Percentiles rank a stretch among this genome's conserved stretches.
Conservation (phyloP, 2,888 invertebrate species). For the Seira sanloemensis region DNA sequence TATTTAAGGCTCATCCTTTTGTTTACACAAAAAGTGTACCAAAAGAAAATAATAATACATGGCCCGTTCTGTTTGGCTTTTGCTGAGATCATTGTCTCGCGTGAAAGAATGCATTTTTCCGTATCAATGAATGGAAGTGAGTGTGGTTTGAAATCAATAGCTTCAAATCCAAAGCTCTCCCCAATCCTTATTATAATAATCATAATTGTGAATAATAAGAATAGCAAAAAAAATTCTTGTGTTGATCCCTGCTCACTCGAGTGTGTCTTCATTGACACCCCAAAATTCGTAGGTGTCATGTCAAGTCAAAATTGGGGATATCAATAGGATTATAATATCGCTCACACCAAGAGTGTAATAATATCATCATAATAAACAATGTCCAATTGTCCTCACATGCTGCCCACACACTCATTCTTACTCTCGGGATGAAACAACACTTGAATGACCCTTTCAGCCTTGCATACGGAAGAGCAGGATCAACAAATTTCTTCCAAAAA, state of each 20-base stretch:
- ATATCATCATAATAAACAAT: constrained; percentile 6
- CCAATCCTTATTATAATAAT: too few relatives aligned
- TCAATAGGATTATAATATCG: neutral
- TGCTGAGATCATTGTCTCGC: too few relatives aligned
- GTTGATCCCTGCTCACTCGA: neutral
- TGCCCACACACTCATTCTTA: constrained; percentile 1
- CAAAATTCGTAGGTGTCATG: constrained; percentile 1
- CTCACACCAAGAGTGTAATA: neutral
- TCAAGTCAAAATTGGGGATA: neutral
- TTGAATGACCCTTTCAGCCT: too few relatives aligned
- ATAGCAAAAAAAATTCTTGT: neutral
- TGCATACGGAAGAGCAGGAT: too few relatives aligned
- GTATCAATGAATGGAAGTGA: constrained; percentile 2
- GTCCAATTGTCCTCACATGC: neutral
- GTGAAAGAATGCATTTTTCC: too few relatives aligned
- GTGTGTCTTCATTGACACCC: constrained; percentile 1
- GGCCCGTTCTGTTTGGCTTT: too few relatives aligned
- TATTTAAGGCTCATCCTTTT: constrained; percentile 56
- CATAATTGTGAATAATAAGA: neutral
- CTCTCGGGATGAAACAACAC: neutral
- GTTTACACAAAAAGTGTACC: constrained; percentile 28
- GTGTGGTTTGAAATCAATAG: too few relatives aligned
- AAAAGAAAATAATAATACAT: neutral
- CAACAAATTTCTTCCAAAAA: too few relatives aligned
- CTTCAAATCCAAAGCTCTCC: too few relatives aligned